A percentile compares a stretch with the other conserved stretches of the same genome.
These are phyloP conservation scores for Anastrepha obliqua DNA, from an alignment of 1,140 invertebrate species.

Conservation along the genomic window DNA sequence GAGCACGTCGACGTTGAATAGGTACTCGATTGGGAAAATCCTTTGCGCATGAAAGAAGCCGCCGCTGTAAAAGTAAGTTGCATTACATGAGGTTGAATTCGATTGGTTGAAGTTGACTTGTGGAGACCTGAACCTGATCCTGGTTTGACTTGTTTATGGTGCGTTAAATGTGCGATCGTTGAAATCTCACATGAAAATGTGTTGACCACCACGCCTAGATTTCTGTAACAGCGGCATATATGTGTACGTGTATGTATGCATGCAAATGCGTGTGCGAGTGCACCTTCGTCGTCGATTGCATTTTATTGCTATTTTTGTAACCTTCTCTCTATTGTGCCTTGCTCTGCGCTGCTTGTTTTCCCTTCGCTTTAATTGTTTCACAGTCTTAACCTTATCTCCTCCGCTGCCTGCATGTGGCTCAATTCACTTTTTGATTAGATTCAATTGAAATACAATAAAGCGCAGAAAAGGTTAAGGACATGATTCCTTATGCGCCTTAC, in stretches of 20 bases:
- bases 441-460: constrained; percentile 39
- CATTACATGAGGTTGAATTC: constrained; percentile 28
- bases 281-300: constrained; percentile 23
- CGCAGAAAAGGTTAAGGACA: constrained; percentile 48
- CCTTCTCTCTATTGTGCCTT: constrained; percentile 22
- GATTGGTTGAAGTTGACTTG: constrained; percentile 5
- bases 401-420: not conserved
- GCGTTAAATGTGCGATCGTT: not conserved
- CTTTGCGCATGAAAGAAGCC: constrained; percentile 15
- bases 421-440: constrained; percentile 37
- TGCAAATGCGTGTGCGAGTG: not conserved
- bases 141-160: constrained; percentile 52
- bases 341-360: not conserved
- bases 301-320: constrained; percentile 54
- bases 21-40: constrained; percentile 8
- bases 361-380: constrained; percentile 16
- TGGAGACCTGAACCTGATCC: constrained; percentile 30
- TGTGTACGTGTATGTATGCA: not conserved
- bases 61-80: not conserved
- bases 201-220: not conserved
- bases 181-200: not conserved
- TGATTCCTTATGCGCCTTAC: constrained; percentile 23
- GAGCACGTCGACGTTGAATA: not conserved
- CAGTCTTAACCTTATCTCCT: constrained; percentile 15
- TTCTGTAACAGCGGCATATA: not conserved